These are phyloP conservation scores for Pseudochirops corinnae DNA, from an alignment of 2,797 vertebrate species.

Conservation along the genomic window DNA sequence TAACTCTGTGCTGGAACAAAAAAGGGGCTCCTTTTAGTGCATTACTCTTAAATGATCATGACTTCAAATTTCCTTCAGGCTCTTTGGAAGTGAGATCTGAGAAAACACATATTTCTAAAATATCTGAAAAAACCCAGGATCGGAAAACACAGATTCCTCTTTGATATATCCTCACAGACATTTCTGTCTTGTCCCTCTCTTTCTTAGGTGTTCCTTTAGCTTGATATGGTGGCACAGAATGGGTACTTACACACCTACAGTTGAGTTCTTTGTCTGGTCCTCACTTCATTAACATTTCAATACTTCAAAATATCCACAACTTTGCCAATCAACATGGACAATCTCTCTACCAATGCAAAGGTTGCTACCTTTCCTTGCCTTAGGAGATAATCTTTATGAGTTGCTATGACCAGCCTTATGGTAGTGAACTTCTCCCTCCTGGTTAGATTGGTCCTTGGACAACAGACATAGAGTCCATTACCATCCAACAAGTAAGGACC, in stretches of 20 bases:
- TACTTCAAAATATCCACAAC: not conserved
- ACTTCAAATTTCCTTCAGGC: not conserved
- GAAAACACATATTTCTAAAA: not conserved
- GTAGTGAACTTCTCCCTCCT: not conserved
- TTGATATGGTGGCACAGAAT: not conserved
- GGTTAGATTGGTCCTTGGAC: not conserved
- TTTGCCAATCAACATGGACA: not conserved
- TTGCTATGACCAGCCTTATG: not conserved
- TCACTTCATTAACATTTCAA: not conserved
- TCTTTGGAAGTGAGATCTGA: not conserved
- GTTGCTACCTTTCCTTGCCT: not conserved
- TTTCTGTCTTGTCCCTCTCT: not conserved
- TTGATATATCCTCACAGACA: not conserved
- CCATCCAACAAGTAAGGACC: not conserved
- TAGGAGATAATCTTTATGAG: not conserved
- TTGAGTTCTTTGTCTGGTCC: not conserved
- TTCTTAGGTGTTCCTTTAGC: not conserved
- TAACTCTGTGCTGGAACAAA: not conserved
- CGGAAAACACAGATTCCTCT: not conserved
- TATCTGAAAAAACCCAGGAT: conserved; percentile 7
- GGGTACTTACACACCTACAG: not conserved
- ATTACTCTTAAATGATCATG: not conserved
- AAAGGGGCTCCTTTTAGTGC: too few relatives aligned
- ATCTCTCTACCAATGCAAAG: not conserved
- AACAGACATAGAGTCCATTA: not conserved